Evolutionary conservation across 2,113 vertebrate species (phyloP), one percentile per base, ranked within the genome.

Genomic region (Passer montanus): DNA sequence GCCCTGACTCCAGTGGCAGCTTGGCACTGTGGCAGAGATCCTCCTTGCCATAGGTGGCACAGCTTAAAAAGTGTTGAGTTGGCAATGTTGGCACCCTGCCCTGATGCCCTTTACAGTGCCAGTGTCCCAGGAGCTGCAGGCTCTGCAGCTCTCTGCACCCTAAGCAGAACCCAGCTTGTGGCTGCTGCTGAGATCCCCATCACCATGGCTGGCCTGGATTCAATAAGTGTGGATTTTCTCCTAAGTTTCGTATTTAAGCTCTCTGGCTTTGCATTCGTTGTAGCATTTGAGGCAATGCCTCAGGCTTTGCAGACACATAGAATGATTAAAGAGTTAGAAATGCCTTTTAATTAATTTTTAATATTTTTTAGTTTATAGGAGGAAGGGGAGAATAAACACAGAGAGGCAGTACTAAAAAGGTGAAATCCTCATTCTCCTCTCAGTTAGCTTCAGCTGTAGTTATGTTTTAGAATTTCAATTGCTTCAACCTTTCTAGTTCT

Each of bases 271-370:
- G 19, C 31, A 76, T 94, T 49, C 28, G 37, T 50, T 69, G 37
- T 47, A 49, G 33, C 21, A 31, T 76, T 67, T 84, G 22, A 79
- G 43, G 63, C 59, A 69, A 67, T 70, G 87, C 87, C 63, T 77
- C 75, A 44, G 67, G 43, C 68, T 82, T 85, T 93, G 67, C 67
- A 94, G 62, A 76, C 30, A 33, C 1, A 1, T 69, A 20, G 41
- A 60, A 60, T 84, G 67, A 85, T 70, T 80, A 95, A 95, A 90
- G 84, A 73, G 13, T 76, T 94, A 58, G 59, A 83, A 87, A 69
- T 73, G 67, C 41, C 53, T 95, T 97, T 94, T 87, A 73, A 92
- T 95, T 82, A 80, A 87, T 88, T 76, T 86, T 76, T 76, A 37
- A 59, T 76, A 31, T 39, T 27, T 93, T 93, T 96, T 89, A 66